Conservation (phyloP, 1,140 invertebrate genomes). For the Aphelinus atriplicis region DNA sequence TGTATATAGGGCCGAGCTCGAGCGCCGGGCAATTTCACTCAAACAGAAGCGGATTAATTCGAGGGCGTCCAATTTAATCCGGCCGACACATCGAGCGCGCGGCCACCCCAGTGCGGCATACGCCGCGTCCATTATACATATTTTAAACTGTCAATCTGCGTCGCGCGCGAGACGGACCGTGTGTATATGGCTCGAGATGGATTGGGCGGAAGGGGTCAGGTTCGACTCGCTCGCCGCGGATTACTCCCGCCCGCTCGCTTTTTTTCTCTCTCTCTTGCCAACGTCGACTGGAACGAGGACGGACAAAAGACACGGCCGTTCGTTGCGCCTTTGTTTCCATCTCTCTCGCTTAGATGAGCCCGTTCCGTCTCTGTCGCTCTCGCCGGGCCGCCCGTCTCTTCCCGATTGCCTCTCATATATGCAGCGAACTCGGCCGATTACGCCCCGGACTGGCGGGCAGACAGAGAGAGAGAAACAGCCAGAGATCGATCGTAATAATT, state of each 20-base stretch:
- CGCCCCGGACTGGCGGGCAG: background rate
- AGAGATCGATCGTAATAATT: slow-evolving; percentile 37
- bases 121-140: slow-evolving; percentile 63
- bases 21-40: slow-evolving; percentile 65
- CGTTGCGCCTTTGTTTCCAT: slow-evolving; percentile 10
- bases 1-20: no score
- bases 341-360: background rate
- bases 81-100: slow-evolving; percentile 35
- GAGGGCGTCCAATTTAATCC: slow-evolving; percentile 66
- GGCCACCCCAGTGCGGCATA: slow-evolving; percentile 39
- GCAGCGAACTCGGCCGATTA: slow-evolving; percentile 18
- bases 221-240: slow-evolving; percentile 33
- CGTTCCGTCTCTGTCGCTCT: background rate
- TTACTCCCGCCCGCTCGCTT: slow-evolving; percentile 43
- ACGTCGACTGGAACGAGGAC: slow-evolving; percentile 45
- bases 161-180: slow-evolving; percentile 43
- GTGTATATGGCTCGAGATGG: slow-evolving; percentile 30
- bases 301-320: slow-evolving; percentile 46
- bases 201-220: slow-evolving; percentile 59
- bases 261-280: slow-evolving; percentile 21
- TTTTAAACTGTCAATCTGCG: slow-evolving; percentile 67
- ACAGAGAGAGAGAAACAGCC: slow-evolving; percentile 6
- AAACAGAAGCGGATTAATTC: slow-evolving; percentile 69
- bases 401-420: slow-evolving; percentile 27
- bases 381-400: background rate